Conservation (phyloP, 2,888 invertebrate genomes). For the Polyommatus icarus region DNA sequence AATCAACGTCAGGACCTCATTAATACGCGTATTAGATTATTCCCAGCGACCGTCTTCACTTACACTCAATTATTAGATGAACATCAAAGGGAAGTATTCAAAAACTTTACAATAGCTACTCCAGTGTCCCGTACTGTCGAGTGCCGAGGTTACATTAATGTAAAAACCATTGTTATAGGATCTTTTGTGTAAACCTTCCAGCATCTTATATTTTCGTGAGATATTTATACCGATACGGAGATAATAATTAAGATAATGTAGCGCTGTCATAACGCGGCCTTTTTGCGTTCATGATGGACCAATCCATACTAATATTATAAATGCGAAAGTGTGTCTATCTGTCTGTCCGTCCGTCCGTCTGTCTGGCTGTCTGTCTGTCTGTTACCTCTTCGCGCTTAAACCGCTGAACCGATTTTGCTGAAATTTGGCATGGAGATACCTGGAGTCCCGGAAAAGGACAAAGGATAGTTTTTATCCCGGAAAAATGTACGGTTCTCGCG, state of each 20-base stretch:
- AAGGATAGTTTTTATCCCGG: too few species aligned
- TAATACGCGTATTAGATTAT: constrained; percentile 20
- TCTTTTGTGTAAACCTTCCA: constrained; percentile 30
- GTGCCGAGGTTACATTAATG: constrained; percentile 30
- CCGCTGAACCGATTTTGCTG: too few species aligned
- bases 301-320: too few species aligned
- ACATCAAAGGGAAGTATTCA: constrained; percentile 41
- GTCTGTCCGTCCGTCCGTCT: too few species aligned
- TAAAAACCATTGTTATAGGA: constrained; percentile 30
- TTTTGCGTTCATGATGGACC: too few species aligned
- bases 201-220: constrained; percentile 25
- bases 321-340: too few species aligned
- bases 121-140: constrained; percentile 21
- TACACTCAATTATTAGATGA: constrained; percentile 38
- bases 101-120: constrained; percentile 40
- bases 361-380: too few species aligned
- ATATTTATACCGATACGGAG: constrained; percentile 11
- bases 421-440: too few species aligned
- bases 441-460: too few species aligned
- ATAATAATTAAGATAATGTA: constrained; percentile 23
- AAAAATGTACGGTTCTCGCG: too few species aligned
- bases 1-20: constrained; percentile 14
- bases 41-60: constrained; percentile 28
- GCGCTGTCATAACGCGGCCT: background rate
- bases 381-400: too few species aligned